Conservation (phyloP, 2,113 vertebrate genomes). For the Panthera tigris region DNA sequence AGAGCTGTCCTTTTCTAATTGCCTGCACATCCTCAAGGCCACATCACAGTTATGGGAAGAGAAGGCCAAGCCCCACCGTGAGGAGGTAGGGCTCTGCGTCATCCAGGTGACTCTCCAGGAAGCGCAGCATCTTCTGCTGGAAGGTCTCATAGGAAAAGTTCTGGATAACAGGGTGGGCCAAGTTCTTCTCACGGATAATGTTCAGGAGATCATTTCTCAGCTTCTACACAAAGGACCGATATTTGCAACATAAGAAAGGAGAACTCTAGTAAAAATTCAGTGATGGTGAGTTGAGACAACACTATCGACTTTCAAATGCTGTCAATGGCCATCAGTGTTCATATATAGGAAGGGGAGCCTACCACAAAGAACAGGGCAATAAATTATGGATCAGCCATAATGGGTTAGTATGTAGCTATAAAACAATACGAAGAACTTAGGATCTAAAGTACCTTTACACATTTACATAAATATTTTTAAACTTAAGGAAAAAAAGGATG, state of each 20-base stretch:
- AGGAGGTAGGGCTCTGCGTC: constrained; percentile 86
- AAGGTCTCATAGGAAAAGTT: constrained; percentile 88
- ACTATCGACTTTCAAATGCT: neutral
- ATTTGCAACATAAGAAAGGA: constrained; percentile 5
- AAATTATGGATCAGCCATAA: neutral
- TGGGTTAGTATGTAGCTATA: neutral
- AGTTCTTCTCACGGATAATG: constrained; percentile 86
- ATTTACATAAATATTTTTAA: constrained; percentile 14
- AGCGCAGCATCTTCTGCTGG: constrained; percentile 87
- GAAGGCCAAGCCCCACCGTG: constrained; percentile 79
- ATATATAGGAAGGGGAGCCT: neutral
- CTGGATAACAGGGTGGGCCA: constrained; percentile 85
- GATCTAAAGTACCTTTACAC: neutral
- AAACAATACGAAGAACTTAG: neutral
- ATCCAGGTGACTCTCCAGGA: constrained; percentile 84
- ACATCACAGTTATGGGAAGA: neutral
- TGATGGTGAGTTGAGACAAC: neutral
- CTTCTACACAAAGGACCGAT: constrained; percentile 81
- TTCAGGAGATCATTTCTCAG: constrained; percentile 81
- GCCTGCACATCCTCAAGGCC: neutral
- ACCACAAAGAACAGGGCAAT: neutral
- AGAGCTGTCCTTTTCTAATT: neutral
- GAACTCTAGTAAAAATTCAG: constrained; percentile 34
- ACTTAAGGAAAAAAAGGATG: neutral
- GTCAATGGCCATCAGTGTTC: neutral